These are phyloP conservation scores for Macrotus californicus DNA, from an alignment of 2,113 vertebrate species.

Conservation along the genomic window DNA sequence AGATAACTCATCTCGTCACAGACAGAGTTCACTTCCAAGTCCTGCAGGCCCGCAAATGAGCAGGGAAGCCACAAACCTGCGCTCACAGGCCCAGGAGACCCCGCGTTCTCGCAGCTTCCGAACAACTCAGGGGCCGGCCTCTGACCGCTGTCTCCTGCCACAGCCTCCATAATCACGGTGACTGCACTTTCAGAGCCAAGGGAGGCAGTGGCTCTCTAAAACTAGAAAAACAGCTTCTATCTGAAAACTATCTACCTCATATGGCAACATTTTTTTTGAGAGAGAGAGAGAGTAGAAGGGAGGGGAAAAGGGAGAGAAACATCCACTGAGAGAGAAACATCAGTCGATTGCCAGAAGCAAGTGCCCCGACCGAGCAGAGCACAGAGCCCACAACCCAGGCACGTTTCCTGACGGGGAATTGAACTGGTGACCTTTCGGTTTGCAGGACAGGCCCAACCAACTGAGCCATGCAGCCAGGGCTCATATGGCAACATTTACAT, in stretches of 20 bases:
- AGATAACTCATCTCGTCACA: background rate
- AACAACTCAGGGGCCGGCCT: background rate
- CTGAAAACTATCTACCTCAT: background rate
- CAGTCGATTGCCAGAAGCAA: too few species aligned
- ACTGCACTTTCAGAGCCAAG: background rate
- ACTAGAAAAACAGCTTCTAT: background rate
- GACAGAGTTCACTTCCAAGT: background rate
- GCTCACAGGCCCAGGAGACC: background rate
- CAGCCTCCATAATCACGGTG: background rate
- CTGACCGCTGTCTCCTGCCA: background rate
- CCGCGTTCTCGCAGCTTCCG: background rate
- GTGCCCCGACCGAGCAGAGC: too few species aligned
- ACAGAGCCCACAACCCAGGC: too few species aligned
- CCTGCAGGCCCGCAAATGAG: background rate
- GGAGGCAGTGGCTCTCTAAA: background rate
- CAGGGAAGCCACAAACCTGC: background rate
- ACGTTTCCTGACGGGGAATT: too few species aligned
- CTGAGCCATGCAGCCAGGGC: too few species aligned
- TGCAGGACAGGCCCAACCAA: too few species aligned
- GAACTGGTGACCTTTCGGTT: too few species aligned
- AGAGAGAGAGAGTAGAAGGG: too few species aligned
- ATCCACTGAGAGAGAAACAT: too few species aligned
- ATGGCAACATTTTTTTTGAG: background rate
- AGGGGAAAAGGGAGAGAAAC: too few species aligned
- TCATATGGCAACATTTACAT: background rate